These are phyloP conservation scores for Torymus texanus DNA, from an alignment of 2,888 invertebrate genomes.

Conservation along the genomic window DNA sequence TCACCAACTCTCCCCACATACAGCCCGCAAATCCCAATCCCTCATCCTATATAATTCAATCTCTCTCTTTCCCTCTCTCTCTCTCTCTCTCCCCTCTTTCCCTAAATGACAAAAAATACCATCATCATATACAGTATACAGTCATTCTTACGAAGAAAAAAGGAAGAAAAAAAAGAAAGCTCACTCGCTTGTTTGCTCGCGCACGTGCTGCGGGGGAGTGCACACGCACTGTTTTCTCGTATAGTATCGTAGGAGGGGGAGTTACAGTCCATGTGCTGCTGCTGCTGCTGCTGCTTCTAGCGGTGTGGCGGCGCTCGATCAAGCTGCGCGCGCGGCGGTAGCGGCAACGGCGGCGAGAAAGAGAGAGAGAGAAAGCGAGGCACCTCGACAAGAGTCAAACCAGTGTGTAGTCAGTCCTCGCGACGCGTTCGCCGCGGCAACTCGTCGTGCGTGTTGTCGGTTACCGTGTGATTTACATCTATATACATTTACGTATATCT, in stretches of 20 bases:
- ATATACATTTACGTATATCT: background rate
- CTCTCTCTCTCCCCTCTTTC: too few relatives aligned
- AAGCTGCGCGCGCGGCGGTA: conserved; percentile 14
- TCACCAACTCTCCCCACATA: too few relatives aligned
- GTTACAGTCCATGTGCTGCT: conserved; percentile 35
- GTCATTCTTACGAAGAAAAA: too few relatives aligned
- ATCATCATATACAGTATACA: too few relatives aligned
- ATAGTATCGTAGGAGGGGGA: background rate
- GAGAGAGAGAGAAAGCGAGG: too few relatives aligned
- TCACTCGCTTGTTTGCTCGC: background rate
- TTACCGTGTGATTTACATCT: background rate
- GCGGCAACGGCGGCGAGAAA: too few relatives aligned
- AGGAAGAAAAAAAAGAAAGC: too few relatives aligned
- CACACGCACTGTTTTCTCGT: background rate
- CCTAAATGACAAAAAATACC: too few relatives aligned
- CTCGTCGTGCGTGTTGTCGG: background rate
- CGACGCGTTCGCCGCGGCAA: conserved; percentile 50
- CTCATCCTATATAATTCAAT: too few relatives aligned
- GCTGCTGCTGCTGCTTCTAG: background rate
- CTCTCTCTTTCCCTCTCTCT: too few relatives aligned
- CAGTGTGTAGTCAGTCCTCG: conserved; percentile 43
- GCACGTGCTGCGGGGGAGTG: conserved; percentile 20
- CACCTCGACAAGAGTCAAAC: too few relatives aligned
- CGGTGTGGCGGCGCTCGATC: conserved; percentile 48
- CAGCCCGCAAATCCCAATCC: too few relatives aligned